These are phyloP conservation scores for Caenorhabditis imperialis DNA, from an alignment of 2,888 invertebrate species.

Conservation along the genomic window DNA sequence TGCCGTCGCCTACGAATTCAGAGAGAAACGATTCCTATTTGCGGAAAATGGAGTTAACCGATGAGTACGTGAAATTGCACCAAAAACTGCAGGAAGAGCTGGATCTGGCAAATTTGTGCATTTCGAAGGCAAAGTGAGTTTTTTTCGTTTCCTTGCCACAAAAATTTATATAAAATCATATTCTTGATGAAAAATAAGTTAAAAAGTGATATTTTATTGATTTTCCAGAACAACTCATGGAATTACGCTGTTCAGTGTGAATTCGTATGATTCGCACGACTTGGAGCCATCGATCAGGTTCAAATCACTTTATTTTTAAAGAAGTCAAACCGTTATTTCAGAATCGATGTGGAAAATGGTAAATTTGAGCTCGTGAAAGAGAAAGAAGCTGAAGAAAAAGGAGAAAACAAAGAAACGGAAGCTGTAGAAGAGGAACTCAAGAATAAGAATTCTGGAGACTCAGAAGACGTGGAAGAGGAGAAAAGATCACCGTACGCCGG, in stretches of 20 bases:
- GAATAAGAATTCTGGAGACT: constrained; percentile 21
- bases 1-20: constrained; percentile 8
- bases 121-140: constrained; percentile 56
- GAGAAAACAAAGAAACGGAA: constrained; percentile 2
- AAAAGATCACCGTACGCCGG: constrained; percentile 27
- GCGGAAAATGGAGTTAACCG: constrained; percentile 28
- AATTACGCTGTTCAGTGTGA: constrained; percentile 53
- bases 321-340: neutral
- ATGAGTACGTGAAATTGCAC: constrained; percentile 33
- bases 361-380: constrained; percentile 11
- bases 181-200: no score
- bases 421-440: neutral
- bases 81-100: constrained; percentile 21
- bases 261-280: constrained; percentile 47
- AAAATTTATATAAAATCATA: no score
- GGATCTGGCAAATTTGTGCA: constrained; percentile 41
- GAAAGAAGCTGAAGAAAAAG: constrained; percentile 15
- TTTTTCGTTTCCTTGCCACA: neutral
- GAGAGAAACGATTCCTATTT: constrained; percentile 33
- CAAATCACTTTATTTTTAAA: neutral
- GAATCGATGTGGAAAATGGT: constrained; percentile 22
- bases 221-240: constrained; percentile 48
- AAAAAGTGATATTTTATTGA: neutral
- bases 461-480: constrained; percentile 35
- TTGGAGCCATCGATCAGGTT: constrained; percentile 46